Percentiles rank a stretch among this genome's conserved stretches.
Evolutionary conservation across 2,888 invertebrate genomes (phyloP).

Genomic region (Scelioninae gen. 1): DNA sequence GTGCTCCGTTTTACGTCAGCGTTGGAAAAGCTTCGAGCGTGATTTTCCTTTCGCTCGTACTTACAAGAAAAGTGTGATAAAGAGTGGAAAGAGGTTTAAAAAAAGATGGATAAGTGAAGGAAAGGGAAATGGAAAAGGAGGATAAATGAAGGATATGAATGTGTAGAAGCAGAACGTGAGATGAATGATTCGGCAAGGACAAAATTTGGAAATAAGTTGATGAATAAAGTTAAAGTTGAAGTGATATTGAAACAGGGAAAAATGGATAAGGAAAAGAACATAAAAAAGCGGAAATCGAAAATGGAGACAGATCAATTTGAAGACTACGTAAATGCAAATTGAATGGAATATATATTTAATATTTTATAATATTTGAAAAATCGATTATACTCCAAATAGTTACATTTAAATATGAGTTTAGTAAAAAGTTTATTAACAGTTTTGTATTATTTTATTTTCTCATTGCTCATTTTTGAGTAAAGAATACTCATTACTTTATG

Average conservation of each 20-base stretch:
- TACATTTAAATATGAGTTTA: no score
- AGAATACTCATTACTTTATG: no score
- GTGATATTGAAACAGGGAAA: not conserved
- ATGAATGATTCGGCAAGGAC: constrained; percentile 10
- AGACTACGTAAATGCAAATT: no score
- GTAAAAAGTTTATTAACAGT: no score
- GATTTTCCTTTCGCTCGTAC: constrained; percentile 49
- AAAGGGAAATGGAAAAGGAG: not conserved
- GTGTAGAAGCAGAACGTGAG: not conserved
- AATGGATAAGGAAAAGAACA: no score
- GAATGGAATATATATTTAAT: no score
- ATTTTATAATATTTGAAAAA: no score
- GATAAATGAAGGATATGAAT: constrained; percentile 9
- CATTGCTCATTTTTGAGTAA: no score
- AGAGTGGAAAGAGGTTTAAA: not conserved
- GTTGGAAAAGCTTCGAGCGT: constrained; percentile 46
- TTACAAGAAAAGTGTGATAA: constrained; percentile 40
- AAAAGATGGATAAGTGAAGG: not conserved
- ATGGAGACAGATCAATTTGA: no score
- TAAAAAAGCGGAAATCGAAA: constrained; percentile 10
- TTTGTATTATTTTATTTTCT: no score
- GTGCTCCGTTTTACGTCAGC: constrained; percentile 48
- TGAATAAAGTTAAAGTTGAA: constrained; percentile 22
- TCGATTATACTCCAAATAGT: no score
- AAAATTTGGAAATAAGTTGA: constrained; percentile 24